A percentile compares a stretch with the other conserved stretches of the same genome.
phyloP scores from a whole-genome alignment of 2,113 vertebrate genomes.

The Mesocricetus auratus region DNA sequence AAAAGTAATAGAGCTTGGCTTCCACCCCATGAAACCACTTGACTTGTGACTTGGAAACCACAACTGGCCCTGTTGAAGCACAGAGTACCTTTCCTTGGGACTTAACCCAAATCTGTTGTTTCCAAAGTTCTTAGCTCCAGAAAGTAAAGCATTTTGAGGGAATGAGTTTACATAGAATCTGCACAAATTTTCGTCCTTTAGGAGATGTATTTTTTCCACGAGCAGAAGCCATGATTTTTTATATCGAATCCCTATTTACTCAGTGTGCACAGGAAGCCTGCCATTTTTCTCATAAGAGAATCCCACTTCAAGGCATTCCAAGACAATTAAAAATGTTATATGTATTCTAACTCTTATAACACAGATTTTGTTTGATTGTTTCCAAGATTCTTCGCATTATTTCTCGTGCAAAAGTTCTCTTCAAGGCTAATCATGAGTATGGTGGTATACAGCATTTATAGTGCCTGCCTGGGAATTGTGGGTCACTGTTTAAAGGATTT shows the following conservation, averaged over 20 bases:
- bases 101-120: background rate
- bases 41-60: slow-evolving; percentile 39
- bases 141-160: slow-evolving; percentile 10
- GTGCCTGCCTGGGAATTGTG: background rate
- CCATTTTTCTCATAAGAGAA: background rate
- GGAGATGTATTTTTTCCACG: background rate
- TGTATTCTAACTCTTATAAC: background rate
- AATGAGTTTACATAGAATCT: slow-evolving; percentile 7
- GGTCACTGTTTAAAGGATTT: background rate
- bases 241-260: background rate
- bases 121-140: background rate
- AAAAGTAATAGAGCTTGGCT: slow-evolving; percentile 46
- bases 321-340: slow-evolving; percentile 8
- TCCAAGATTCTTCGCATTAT: background rate
- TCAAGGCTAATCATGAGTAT: background rate
- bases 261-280: background rate
- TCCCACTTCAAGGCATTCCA: background rate
- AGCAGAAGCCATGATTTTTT: background rate
- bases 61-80: background rate
- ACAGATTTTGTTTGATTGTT: background rate
- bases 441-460: background rate
- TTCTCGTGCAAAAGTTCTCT: background rate
- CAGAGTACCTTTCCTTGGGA: background rate
- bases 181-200: background rate
- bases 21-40: background rate